A percentile compares a stretch with the other conserved stretches of the same genome.
phyloP scores from a whole-genome alignment of 1,140 invertebrate species.

The Acromyrmex heyeri region DNA sequence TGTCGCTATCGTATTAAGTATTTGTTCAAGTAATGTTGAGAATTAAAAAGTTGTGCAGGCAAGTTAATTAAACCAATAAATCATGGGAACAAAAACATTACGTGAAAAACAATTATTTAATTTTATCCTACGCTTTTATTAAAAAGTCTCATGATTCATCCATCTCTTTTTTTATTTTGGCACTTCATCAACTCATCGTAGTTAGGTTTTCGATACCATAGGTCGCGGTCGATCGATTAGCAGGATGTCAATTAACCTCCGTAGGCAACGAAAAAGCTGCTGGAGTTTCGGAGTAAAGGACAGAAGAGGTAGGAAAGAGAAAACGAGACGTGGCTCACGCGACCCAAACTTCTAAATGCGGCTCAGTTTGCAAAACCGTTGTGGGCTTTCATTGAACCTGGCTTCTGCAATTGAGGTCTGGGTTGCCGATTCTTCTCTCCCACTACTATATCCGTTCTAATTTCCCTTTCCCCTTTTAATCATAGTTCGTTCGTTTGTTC shows the following conservation, averaged over 20 bases:
- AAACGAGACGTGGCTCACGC: slow-evolving; percentile 54
- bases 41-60: background rate
- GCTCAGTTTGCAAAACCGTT: slow-evolving; percentile 78
- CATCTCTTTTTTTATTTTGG: background rate
- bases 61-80: background rate
- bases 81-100: background rate
- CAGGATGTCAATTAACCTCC: slow-evolving; percentile 80
- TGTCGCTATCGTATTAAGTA: background rate
- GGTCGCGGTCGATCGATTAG: slow-evolving; percentile 77
- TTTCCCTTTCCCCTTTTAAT: slow-evolving; percentile 63
- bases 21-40: background rate
- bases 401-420: slow-evolving; percentile 68
- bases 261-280: slow-evolving; percentile 69
- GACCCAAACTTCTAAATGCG: slow-evolving; percentile 74
- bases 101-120: background rate
- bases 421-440: slow-evolving; percentile 11
- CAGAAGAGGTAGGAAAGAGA: background rate
- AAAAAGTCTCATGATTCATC: background rate
- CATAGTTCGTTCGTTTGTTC: slow-evolving; percentile 14
- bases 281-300: slow-evolving; percentile 29
- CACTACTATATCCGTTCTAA: background rate
- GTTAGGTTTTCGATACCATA: slow-evolving; percentile 36
- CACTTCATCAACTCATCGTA: slow-evolving; percentile 16
- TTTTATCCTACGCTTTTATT: background rate
- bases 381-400: slow-evolving; percentile 72